A percentile compares a stretch with the other conserved stretches of the same genome.
Evolutionary conservation across 2,888 invertebrate genomes (phyloP).

Genomic region (Ernsta delagoae): DNA sequence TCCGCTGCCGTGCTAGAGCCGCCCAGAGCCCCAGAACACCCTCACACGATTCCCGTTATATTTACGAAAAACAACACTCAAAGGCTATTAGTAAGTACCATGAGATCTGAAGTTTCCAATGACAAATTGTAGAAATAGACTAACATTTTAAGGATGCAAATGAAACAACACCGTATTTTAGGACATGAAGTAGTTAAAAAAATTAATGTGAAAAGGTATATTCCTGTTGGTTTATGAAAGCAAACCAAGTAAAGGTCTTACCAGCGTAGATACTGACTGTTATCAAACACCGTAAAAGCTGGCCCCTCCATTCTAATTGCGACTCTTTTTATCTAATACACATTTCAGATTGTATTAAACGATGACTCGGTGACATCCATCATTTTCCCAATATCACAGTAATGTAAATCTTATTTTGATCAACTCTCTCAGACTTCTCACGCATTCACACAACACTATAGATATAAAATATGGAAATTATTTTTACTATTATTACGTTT

Average conservation of each 20-base stretch:
- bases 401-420: slow-evolving; percentile 70
- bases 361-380: slow-evolving; percentile 63
- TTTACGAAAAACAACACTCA: slow-evolving; percentile 65
- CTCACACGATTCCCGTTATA: slow-evolving; percentile 38
- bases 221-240: slow-evolving; percentile 79
- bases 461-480: slow-evolving; percentile 26
- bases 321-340: slow-evolving; percentile 70
- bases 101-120: slow-evolving; percentile 82
- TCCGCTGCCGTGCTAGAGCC: slow-evolving; percentile 4
- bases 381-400: slow-evolving; percentile 75
- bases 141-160: slow-evolving; percentile 76
- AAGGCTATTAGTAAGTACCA: slow-evolving; percentile 79
- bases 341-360: slow-evolving; percentile 51
- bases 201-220: slow-evolving; percentile 85
- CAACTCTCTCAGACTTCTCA: slow-evolving; percentile 57
- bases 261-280: slow-evolving; percentile 71
- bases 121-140: slow-evolving; percentile 59
- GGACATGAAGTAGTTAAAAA: slow-evolving; percentile 85
- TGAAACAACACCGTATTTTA: slow-evolving; percentile 77
- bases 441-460: slow-evolving; percentile 53
- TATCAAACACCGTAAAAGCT: slow-evolving; percentile 76
- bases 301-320: slow-evolving; percentile 75
- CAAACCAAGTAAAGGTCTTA: slow-evolving; percentile 70
- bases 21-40: slow-evolving; percentile 38
- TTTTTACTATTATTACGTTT: slow-evolving; percentile 27